Evolutionary conservation across 2,888 invertebrate species (phyloP), one percentile per base, ranked within the genome.

Genomic region (Sturmia bella): DNA sequence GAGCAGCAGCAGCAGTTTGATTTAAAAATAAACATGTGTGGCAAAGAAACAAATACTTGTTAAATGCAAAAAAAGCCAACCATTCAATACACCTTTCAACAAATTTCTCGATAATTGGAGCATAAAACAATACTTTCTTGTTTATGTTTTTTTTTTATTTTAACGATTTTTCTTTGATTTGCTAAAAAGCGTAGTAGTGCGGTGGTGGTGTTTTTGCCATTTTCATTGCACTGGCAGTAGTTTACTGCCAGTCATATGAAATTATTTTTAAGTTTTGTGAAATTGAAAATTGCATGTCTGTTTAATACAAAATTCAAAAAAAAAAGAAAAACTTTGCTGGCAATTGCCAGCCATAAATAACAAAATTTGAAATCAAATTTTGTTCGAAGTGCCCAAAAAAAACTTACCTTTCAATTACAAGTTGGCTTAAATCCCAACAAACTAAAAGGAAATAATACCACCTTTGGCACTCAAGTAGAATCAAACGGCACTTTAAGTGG

Each of bases 81-180:
- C 56, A 73, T 68, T 57, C 78, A 79, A 76, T 76, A 79, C 78
- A 70, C 82, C 70, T 78, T 82, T 82, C 82, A 82, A 78, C 77
- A 75, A 78, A 82, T 82, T 82, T 82, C 82, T 75, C 82, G 78
- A 82, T 82, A 82, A 82, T 82, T 82, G 78, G 82, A 82, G 82
- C 82, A 82, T 78, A 82, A 81, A 84, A 81, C 70, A 63, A 81
- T 73, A 84, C 75, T 82, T 82, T 82, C 82, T 82, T 82, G 82
- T 70, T 78, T 59, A 61, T 59, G n/a, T 32, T 50, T 56, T 63
- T 19, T 61, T 9, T 3, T 24, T n/a, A 15, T 0, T 50, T n/a
- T n/a, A n/a, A 9, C 19, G 56, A 21, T 61, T 68, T 66, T 59
- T 48, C 3, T 48, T 24, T 13, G 21, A 50, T 50, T 79, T 43